phyloP scores from a whole-genome alignment of 2,888 invertebrate species.

The Platycheirus albimanus region DNA sequence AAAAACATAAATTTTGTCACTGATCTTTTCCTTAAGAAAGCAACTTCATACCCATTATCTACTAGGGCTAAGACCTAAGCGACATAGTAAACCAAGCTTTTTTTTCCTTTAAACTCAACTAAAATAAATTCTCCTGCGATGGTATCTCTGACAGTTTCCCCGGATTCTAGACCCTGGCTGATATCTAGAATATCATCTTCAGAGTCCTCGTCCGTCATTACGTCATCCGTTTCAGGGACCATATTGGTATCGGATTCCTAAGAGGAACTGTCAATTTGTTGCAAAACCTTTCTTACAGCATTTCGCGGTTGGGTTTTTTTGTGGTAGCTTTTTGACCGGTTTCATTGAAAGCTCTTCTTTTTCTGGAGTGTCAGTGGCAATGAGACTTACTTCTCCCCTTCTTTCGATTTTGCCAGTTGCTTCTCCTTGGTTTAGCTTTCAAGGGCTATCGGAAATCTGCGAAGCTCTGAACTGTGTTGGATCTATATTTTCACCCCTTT shows the following conservation, averaged over 20 bases:
- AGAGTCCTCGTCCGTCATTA: slow-evolving; percentile 11
- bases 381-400: no score
- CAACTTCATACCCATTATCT: slow-evolving; percentile 13
- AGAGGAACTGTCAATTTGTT: background rate
- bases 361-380: no score
- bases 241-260: slow-evolving; percentile 11
- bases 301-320: background rate
- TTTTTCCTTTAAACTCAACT: slow-evolving; percentile 19
- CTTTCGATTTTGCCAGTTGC: no score
- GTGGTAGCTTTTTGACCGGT: background rate
- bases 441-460: no score
- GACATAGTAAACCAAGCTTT: slow-evolving; percentile 10
- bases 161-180: background rate
- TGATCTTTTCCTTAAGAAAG: slow-evolving; percentile 8
- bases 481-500: no score
- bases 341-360: background rate
- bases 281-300: background rate
- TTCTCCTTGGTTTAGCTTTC: no score
- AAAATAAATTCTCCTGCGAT: slow-evolving; percentile 21
- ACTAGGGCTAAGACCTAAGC: slow-evolving; percentile 1
- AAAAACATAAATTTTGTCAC: background rate
- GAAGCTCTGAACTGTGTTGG: no score
- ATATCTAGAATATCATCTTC: slow-evolving; percentile 1
- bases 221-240: background rate
- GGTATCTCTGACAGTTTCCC: background rate